Conservation (phyloP, 2,797 vertebrate species). For the Tadarida brasiliensis region DNA sequence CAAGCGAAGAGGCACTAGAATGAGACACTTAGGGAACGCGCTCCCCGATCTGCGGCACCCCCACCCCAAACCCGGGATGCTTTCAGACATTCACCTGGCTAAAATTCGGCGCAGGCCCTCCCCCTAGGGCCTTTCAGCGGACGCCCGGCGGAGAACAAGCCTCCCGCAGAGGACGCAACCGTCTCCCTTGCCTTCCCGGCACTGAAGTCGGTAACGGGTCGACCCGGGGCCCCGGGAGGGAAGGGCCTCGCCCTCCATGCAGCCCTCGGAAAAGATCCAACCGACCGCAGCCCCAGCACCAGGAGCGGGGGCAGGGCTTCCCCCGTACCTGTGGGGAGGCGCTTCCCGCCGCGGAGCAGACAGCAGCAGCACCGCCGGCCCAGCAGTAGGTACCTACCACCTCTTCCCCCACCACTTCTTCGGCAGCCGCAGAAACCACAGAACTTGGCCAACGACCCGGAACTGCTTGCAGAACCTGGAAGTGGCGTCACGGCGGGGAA, state of each 20-base stretch:
- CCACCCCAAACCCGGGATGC: neutral
- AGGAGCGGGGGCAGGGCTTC: neutral
- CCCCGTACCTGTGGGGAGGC: conserved; percentile 60
- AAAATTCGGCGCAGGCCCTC: neutral
- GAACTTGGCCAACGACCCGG: conserved; percentile 53
- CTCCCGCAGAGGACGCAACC: neutral
- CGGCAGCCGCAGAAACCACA: neutral
- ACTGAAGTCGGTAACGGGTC: neutral
- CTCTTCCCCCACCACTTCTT: neutral
- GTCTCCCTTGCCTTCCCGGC: neutral
- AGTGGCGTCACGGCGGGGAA: neutral
- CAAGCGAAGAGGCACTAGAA: neutral
- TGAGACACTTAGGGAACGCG: neutral
- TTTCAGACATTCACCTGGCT: neutral
- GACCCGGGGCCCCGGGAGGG: neutral
- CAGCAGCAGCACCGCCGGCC: neutral
- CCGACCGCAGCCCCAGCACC: neutral
- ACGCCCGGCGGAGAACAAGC: neutral
- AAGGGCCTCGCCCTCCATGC: neutral
- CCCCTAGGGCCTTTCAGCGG: no score
- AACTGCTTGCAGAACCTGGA: conserved; percentile 70
- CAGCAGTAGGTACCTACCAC: neutral
- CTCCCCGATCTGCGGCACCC: neutral
- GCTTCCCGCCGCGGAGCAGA: conserved; percentile 36
- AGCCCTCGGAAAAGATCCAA: neutral